A percentile compares a stretch with the other conserved stretches of the same genome.
Evolutionary conservation across 2,797 vertebrate genomes (phyloP).

Genomic region (Bradypodion ventrale): DNA sequence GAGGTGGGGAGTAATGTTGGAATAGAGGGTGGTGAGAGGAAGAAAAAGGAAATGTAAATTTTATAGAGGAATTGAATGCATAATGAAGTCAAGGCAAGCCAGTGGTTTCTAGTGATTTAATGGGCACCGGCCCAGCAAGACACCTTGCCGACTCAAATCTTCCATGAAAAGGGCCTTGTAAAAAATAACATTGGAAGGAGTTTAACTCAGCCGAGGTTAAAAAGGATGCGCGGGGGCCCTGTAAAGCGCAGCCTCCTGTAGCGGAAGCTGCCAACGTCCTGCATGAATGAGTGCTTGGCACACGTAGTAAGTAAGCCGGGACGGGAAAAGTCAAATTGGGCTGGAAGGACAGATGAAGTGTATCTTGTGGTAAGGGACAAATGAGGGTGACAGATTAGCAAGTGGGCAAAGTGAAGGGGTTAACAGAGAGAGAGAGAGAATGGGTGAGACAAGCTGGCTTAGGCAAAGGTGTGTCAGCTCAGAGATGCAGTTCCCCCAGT

Average conservation of each 20-base stretch:
- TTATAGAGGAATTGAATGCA: constrained; percentile 22
- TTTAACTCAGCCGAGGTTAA: constrained; percentile 39
- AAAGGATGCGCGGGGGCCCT: background rate
- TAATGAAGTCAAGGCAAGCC: constrained; percentile 31
- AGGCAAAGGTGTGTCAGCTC: background rate
- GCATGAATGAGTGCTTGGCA: background rate
- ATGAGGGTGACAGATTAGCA: background rate
- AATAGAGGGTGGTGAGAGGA: background rate
- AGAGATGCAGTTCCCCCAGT: no score
- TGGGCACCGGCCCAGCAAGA: constrained; percentile 30
- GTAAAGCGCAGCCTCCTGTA: constrained; percentile 14
- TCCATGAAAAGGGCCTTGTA: constrained; percentile 42
- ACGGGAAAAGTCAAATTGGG: constrained; percentile 3
- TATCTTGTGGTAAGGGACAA: background rate
- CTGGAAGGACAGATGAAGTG: constrained; percentile 2
- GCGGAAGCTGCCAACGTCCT: background rate
- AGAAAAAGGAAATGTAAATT: constrained; percentile 32
- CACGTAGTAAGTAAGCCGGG: constrained; percentile 25
- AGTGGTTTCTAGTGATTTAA: constrained; percentile 39
- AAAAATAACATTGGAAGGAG: constrained; percentile 29
- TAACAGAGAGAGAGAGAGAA: background rate
- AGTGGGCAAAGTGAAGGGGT: background rate
- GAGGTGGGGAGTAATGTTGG: background rate
- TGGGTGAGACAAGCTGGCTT: background rate
- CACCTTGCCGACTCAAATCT: constrained; percentile 34